Evolutionary conservation across 2,888 invertebrate genomes (phyloP), one percentile per base, ranked within the genome.

Genomic region (Stenurella melanura): DNA sequence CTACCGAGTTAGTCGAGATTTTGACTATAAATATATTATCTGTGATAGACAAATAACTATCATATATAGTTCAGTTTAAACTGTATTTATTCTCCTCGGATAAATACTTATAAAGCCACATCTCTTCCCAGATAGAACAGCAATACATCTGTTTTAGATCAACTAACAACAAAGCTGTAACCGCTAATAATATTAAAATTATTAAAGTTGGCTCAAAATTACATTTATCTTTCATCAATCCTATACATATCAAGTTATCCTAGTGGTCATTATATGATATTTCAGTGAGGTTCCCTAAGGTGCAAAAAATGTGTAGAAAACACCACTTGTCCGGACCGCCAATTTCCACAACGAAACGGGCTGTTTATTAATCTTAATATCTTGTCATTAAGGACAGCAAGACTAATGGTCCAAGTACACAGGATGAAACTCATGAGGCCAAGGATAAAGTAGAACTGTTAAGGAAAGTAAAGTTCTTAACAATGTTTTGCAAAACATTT

Each of bases 331-430:
- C 42, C 42, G 42, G 42, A 42, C 9, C 15, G 61, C 30, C 26
- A 21, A 30, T 26, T 61, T 61, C 61, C 61, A 30, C 60, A 15
- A 21, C 30, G 61, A 61, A 30, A 61, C 61, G 15, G 7, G n/a
- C 30, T 30, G 61, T 61, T 61, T 61, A 61, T 61, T 61, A 61
- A 61, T 61, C 61, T 61, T 30, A 26, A 61, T 61, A 61, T 61
- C 61, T 61, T 30, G n/a, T n/a, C 26, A 26, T 61, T 61, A 61
- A n/a, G 61, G 30, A 26, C 30, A 61, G 42, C 61, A 61, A 61
- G 61, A 61, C 61, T 61, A 61, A 61, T 61, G 61, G 17, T 61
- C 26, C n/a, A 15, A 30, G 30, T 17, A n/a, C 26, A 26, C 30
- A 26, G 30, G 61, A 15, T 61, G 61, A 61, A 61, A 61, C 30